Base-by-base conservation (phyloP, 1,140 invertebrate species). In the Caenorhabditis tropicalis region DNA sequence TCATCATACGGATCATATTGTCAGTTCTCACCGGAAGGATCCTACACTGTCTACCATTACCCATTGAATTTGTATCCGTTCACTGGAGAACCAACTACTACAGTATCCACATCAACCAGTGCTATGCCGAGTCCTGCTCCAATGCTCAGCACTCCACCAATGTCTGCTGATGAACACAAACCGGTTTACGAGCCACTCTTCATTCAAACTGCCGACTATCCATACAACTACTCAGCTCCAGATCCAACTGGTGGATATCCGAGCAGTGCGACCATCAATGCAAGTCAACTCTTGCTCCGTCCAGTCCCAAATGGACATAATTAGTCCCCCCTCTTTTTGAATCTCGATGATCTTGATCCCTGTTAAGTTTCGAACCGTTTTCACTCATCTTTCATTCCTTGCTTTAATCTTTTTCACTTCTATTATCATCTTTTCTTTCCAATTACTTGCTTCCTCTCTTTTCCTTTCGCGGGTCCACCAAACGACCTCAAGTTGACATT, bases 401-500 rank as follows among this genome's bases (percentile, higher is more conserved):
- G 4, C 33, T 36, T 10, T 24, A 24, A 10, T 15, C 7, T 43
- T 24, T 36, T 74, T 31, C 12, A 16, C 58, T 51, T n/a, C n/a
- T 51, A n/a, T 74, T n/a, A 39, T 43, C 65, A 39, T 74, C 33
- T 43, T 74, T 74, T 36, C 36, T 27, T 3, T 74, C 27, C n/a
- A n/a, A n/a, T n/a, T n/a, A n/a, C 27, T 46, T n/a, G 29, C 12
- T 74, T 21, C n/a, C 21, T 56, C n/a, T 27, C 49, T 65, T 4
- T 19, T 65, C 43, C 33, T 16, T 31, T 46, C n/a, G n/a, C 65
- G 65, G 65, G 33, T 43, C 65, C 36, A 74, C 65, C 65, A 74
- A 74, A 43, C 65, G 65, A 74, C 65, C 65, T 74, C 65, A 74
- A 21, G n/a, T 43, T 74, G 6, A 43, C 65, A 74, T 74, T 74